These are phyloP conservation scores for Drosophila bocki DNA, from an alignment of 1,140 invertebrate genomes.

Conservation along the genomic window DNA sequence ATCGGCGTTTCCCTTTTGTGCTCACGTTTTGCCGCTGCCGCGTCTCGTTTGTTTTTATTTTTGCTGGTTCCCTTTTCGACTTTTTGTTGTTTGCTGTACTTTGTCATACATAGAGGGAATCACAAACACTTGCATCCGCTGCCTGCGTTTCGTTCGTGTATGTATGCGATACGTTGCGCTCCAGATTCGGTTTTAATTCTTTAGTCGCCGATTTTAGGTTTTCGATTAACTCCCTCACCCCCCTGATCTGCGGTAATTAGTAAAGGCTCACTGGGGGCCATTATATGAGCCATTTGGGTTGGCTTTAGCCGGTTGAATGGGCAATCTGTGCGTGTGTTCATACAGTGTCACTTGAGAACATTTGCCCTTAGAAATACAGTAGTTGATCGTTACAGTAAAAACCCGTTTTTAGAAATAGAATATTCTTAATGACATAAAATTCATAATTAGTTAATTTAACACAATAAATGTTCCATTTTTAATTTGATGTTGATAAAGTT, in stretches of 20 bases:
- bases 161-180: slow-evolving; percentile 50
- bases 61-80: slow-evolving; percentile 76
- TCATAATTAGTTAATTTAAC: too few species aligned
- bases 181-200: slow-evolving; percentile 46
- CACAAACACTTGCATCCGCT: slow-evolving; percentile 38
- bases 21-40: slow-evolving; percentile 69
- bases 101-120: slow-evolving; percentile 54
- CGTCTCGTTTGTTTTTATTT: slow-evolving; percentile 83
- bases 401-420: not conserved
- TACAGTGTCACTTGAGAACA: slow-evolving; percentile 2
- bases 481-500: too few species aligned
- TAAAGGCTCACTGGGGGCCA: slow-evolving; percentile 2
- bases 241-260: slow-evolving; percentile 9
- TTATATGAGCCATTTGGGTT: not conserved
- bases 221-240: slow-evolving; percentile 6
- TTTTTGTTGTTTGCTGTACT: slow-evolving; percentile 84
- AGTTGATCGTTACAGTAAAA: not conserved
- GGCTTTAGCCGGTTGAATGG: slow-evolving; percentile 11
- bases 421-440: too few species aligned
- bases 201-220: slow-evolving; percentile 3
- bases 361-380: not conserved
- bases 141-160: slow-evolving; percentile 11
- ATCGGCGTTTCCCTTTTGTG: slow-evolving; percentile 57
- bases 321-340: not conserved
- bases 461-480: too few species aligned